Conservation (phyloP, 2,888 invertebrate genomes). For the Caenorhabditis sp. region DNA sequence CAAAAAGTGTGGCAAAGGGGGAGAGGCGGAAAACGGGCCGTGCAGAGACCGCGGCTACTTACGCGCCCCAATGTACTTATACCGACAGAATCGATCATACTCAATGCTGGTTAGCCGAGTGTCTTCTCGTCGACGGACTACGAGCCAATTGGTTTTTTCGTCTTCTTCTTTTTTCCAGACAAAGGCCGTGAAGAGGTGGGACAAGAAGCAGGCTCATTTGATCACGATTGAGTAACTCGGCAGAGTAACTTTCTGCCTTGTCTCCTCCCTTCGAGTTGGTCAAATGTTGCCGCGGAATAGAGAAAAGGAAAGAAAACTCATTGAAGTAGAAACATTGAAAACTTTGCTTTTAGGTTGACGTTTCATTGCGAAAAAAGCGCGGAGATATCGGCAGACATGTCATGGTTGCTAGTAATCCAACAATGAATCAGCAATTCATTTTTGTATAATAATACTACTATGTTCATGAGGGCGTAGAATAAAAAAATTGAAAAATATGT, state of each 20-base stretch:
- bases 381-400: not conserved
- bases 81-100: constrained; percentile 55
- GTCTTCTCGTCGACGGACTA: constrained; percentile 14
- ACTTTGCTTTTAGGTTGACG: constrained; percentile 54
- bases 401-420: not conserved
- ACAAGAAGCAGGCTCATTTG: constrained; percentile 37
- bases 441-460: not conserved
- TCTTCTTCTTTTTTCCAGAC: not conserved
- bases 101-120: constrained; percentile 24
- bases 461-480: not conserved
- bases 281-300: constrained; percentile 24
- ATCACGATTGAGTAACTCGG: constrained; percentile 39
- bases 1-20: constrained; percentile 50
- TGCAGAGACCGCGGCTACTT: constrained; percentile 46
- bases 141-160: constrained; percentile 5
- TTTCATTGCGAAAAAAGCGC: constrained; percentile 13
- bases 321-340: constrained; percentile 54
- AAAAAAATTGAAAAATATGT: not conserved
- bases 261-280: constrained; percentile 21
- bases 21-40: constrained; percentile 42
- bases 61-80: constrained; percentile 54
- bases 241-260: constrained; percentile 34
- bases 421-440: constrained; percentile 4
- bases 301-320: constrained; percentile 30
- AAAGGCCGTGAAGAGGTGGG: constrained; percentile 1